Conservation (phyloP, 2,888 invertebrate species). For the Caenorhabditis sp. region DNA sequence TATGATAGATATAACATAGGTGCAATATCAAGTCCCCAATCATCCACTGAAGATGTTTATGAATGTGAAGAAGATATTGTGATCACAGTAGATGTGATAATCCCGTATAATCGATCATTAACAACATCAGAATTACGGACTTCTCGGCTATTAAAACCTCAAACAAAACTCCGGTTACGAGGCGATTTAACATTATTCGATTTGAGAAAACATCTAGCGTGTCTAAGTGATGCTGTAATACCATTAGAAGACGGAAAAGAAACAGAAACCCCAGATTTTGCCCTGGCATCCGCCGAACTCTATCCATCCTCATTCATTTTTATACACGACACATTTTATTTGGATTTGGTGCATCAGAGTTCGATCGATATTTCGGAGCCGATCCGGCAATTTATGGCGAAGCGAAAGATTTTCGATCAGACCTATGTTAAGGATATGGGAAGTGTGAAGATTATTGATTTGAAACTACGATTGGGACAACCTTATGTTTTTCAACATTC, state of each 20-base stretch:
- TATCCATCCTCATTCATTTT: slow-evolving; percentile 56
- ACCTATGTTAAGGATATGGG: slow-evolving; percentile 28
- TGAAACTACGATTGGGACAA: slow-evolving; percentile 54
- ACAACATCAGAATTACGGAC: slow-evolving; percentile 17
- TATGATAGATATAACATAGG: slow-evolving; percentile 20
- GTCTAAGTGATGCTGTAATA: slow-evolving; percentile 44
- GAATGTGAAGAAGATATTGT: slow-evolving; percentile 26
- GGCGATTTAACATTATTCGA: slow-evolving; percentile 40
- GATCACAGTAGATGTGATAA: slow-evolving; percentile 8
- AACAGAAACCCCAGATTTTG: slow-evolving; percentile 31
- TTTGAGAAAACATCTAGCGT: slow-evolving; percentile 43
- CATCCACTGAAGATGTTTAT: not conserved
- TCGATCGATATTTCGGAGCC: slow-evolving; percentile 36
- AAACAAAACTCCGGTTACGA: slow-evolving; percentile 42
- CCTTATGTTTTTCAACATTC: slow-evolving; percentile 59
- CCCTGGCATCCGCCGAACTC: slow-evolving; percentile 11
- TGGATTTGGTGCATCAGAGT: slow-evolving; percentile 23
- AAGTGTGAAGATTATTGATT: slow-evolving; percentile 43
- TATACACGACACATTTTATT: slow-evolving; percentile 56
- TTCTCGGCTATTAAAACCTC: slow-evolving; percentile 20
- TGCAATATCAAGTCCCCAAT: not conserved
- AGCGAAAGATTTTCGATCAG: slow-evolving; percentile 41
- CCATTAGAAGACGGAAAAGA: slow-evolving; percentile 46
- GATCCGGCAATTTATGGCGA: slow-evolving; percentile 51
- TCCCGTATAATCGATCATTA: slow-evolving; percentile 23